phyloP scores from a whole-genome alignment of 2,888 invertebrate species.

The Troglohyphantes excavatus region DNA sequence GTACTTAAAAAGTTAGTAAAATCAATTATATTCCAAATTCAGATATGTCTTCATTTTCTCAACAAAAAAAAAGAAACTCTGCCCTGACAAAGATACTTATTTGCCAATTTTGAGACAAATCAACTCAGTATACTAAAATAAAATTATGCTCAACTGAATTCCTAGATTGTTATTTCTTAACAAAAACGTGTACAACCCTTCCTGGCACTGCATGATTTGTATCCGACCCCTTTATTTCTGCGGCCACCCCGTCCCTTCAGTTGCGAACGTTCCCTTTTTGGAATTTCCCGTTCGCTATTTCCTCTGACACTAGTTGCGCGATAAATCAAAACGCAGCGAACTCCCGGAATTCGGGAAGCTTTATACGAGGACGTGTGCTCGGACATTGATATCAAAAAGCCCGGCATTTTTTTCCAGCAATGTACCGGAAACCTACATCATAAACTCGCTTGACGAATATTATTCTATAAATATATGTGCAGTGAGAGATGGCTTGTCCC shows the following conservation, averaged over 20 bases:
- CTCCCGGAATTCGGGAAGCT: conserved; percentile 54
- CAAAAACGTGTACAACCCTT: neutral
- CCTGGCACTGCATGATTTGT: conserved; percentile 21
- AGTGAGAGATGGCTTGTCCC: neutral
- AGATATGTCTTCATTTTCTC: too few species aligned
- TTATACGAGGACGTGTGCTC: conserved; percentile 25
- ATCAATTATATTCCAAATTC: too few species aligned
- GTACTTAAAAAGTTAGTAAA: too few species aligned
- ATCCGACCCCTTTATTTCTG: neutral
- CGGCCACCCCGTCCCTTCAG: neutral
- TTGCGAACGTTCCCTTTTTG: conserved; percentile 7
- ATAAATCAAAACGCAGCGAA: conserved; percentile 63
- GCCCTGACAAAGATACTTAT: too few species aligned
- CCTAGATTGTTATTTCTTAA: too few species aligned
- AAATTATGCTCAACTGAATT: neutral
- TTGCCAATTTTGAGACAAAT: too few species aligned
- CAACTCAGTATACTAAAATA: neutral
- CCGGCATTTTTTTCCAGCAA: conserved; percentile 24
- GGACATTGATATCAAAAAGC: conserved; percentile 46
- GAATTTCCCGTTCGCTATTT: conserved; percentile 59
- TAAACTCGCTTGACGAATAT: conserved; percentile 5
- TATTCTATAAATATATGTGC: neutral
- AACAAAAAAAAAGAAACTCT: too few species aligned
- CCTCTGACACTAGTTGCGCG: conserved; percentile 68
- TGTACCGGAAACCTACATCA: conserved; percentile 29